Base-by-base conservation (phyloP, 2,888 invertebrate species). In the Cordylochernes scorpioides region DNA sequence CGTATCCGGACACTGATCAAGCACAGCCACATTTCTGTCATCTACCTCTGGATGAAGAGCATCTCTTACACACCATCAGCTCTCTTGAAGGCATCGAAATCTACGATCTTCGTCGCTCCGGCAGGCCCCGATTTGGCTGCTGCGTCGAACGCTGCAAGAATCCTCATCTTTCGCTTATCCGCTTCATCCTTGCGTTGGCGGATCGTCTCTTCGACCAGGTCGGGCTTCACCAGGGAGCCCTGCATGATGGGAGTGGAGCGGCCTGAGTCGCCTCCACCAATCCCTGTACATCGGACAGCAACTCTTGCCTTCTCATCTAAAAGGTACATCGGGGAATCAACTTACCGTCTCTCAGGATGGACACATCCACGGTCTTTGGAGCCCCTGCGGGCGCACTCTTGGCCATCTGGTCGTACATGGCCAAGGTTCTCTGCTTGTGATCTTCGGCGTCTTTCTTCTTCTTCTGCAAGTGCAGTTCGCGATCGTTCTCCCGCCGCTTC, bases 391-490 rank as follows among this genome's bases (percentile, higher is more conserved):
- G 40, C 3, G 41, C 36, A 5, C 39, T 40, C 29, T 44, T 45
- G 16, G 49, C 52, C 43, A 48, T 48, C 18, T 47, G 44, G 32
- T 51, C 44, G 35, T 50, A 53, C 39, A 45, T 46, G 17, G 45
- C 44, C 35, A 54, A 30, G 32, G 50, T 50, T 29, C 45, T 39
- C 31, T 46, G 42, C 34, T 53, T 51, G 24, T 49, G 46, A 17
- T 49, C 48, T 21, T 50, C 50, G 1, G 54, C 51, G 34, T 46
- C 44, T 17, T 42, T 36, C 28, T 46, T 46, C 19, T 45, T 42
- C 30, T 42, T 31, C 7, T 37, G 32, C 8, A 46, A 33, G 29
- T 36, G 29, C 4, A 41, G 39, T 19, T 46, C 45, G 2, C 46
- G 37, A 4, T 40, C 41, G 14, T 43, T 33, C 15, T 40, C 41